These are phyloP conservation scores for Alloscopus bannaensis DNA, from an alignment of 2,888 invertebrate genomes.

Conservation along the genomic window DNA sequence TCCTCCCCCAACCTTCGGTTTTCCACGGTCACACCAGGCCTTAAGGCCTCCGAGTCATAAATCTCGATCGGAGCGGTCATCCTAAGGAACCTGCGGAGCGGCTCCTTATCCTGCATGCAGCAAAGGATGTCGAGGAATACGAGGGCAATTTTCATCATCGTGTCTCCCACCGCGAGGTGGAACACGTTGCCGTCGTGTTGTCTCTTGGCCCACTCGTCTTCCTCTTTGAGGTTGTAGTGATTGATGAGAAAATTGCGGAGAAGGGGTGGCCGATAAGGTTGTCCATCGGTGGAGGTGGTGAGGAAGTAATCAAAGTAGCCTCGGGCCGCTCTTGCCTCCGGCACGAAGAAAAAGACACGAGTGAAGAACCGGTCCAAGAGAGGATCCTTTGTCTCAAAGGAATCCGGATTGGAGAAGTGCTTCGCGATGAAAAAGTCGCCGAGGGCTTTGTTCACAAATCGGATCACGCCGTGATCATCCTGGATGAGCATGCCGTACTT, in stretches of 20 bases:
- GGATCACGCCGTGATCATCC: neutral
- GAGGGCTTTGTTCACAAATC: conserved; percentile 1
- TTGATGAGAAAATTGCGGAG: conserved; percentile 20
- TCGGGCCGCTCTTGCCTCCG: neutral
- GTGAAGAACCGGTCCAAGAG: conserved; percentile 4
- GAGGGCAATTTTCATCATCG: conserved; percentile 4
- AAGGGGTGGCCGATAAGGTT: neutral
- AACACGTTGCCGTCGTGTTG: conserved; percentile 16
- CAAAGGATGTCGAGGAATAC: neutral
- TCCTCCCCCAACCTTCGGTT: neutral
- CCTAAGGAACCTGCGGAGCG: neutral
- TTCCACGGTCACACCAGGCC: neutral
- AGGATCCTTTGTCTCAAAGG: neutral
- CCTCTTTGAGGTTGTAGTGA: conserved; percentile 24
- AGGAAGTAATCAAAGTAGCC: conserved; percentile 9
- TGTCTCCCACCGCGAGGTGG: conserved; percentile 37
- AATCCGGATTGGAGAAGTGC: neutral
- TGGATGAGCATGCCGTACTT: neutral
- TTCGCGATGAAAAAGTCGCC: conserved; percentile 38
- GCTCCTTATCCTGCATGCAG: neutral
- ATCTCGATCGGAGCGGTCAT: neutral
- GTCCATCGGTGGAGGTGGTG: neutral
- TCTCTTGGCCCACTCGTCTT: conserved; percentile 13
- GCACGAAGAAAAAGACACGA: conserved; percentile 4
- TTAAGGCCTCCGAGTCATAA: neutral